Percentiles rank a stretch among this genome's conserved stretches.
Evolutionary conservation across 2,888 invertebrate genomes (phyloP).

Genomic region (Byasa hedistus): DNA sequence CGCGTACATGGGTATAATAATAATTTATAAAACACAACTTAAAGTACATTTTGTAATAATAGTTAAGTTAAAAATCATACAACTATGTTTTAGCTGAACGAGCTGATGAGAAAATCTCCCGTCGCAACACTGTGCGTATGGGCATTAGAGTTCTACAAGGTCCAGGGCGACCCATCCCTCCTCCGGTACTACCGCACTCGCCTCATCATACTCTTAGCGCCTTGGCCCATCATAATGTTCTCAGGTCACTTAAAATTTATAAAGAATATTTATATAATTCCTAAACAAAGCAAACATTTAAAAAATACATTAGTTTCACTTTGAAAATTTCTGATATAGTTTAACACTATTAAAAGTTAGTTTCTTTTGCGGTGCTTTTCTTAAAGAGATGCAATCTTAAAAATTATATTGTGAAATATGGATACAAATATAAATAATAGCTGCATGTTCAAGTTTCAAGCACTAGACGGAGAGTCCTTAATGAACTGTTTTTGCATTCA

Average conservation of each 20-base stretch:
- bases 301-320: too few relatives aligned
- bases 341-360: too few relatives aligned
- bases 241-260: conserved; percentile 47
- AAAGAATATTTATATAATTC: too few relatives aligned
- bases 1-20: conserved; percentile 88
- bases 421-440: too few relatives aligned
- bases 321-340: too few relatives aligned
- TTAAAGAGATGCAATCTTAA: too few relatives aligned
- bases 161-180: conserved; percentile 64
- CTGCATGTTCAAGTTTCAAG: too few relatives aligned
- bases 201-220: conserved; percentile 57
- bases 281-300: too few relatives aligned
- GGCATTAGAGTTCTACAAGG: conserved; percentile 90
- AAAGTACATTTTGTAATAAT: neutral
- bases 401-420: too few relatives aligned
- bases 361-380: too few relatives aligned
- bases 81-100: conserved; percentile 83
- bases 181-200: conserved; percentile 52
- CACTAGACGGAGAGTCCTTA: neutral
- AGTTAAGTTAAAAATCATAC: neutral
- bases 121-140: conserved; percentile 90
- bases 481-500: conserved; percentile 29
- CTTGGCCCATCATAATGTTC: conserved; percentile 60
- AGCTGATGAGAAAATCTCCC: conserved; percentile 89
- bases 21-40: neutral